phyloP scores from a whole-genome alignment of 64 coral and sea anemone genomes.

The Trachythela sp. region DNA sequence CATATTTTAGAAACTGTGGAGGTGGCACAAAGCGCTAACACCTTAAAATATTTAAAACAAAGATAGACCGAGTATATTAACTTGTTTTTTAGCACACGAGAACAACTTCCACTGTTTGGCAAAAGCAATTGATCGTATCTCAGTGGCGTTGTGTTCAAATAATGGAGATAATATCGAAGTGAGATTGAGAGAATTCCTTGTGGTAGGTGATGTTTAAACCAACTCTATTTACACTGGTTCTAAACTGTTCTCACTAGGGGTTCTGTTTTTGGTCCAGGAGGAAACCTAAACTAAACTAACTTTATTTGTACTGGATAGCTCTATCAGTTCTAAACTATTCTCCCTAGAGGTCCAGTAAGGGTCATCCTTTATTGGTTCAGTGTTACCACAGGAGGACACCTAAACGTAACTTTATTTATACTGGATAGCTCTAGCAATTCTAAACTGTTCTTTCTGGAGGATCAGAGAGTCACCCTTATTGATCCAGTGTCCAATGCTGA shows the following conservation, averaged over 20 bases:
- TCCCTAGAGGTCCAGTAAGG: too few relatives aligned
- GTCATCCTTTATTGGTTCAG: too few relatives aligned
- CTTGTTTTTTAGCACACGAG: constrained; percentile 56
- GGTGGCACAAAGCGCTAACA: too few relatives aligned
- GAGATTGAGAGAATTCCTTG: constrained; percentile 82
- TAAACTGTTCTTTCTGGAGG: neutral
- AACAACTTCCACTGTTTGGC: constrained; percentile 91
- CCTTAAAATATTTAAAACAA: too few relatives aligned
- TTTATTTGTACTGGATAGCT: neutral
- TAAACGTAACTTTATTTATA: neutral
- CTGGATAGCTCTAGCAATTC: neutral
- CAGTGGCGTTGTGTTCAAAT: constrained; percentile 76
- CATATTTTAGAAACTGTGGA: too few relatives aligned
- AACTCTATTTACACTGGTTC: neutral
- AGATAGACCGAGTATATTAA: too few relatives aligned
- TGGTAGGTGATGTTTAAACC: constrained; percentile 66
- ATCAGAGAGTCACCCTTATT: too few relatives aligned
- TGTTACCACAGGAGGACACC: too few relatives aligned
- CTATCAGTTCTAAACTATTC: neutral
- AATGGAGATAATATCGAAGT: constrained; percentile 87
- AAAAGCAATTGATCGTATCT: constrained; percentile 53
- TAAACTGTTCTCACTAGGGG: neutral
- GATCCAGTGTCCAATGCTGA: too few relatives aligned
- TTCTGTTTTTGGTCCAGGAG: too few relatives aligned
- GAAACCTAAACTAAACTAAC: too few relatives aligned